Evolutionary conservation across 2,797 vertebrate genomes (phyloP).

Genomic region (Sorex maritimensis): DNA sequence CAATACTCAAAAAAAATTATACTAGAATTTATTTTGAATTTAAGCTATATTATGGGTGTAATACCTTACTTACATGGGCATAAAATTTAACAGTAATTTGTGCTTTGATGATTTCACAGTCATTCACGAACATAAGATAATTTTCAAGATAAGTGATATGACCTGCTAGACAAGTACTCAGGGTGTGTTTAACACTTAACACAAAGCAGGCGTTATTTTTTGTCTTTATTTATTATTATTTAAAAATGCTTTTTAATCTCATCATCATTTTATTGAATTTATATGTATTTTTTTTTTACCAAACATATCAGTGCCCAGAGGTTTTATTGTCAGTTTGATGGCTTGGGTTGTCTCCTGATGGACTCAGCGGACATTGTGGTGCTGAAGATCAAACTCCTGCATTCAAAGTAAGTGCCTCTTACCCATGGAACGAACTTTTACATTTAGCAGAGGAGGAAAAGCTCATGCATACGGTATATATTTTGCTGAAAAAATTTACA

Average conservation of each 20-base stretch:
- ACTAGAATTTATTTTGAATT: conserved; percentile 4
- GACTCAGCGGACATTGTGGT: no score
- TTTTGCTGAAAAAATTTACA: neutral
- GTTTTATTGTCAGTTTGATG: no score
- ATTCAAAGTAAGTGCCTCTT: no score
- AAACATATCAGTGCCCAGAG: no score
- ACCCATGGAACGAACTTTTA: no score
- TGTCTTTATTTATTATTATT: no score
- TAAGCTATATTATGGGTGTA: neutral
- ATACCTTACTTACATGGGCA: neutral
- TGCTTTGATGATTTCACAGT: conserved; percentile 25
- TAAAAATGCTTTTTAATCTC: no score
- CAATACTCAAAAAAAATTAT: neutral
- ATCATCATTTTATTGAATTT: no score
- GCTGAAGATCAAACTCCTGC: no score
- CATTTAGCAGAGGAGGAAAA: neutral
- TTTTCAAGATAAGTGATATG: neutral
- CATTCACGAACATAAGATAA: neutral
- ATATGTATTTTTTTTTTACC: no score
- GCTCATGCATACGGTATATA: neutral
- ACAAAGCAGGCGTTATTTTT: conserved; percentile 13
- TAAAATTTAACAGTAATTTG: neutral
- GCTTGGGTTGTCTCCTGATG: no score
- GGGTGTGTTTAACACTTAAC: neutral
- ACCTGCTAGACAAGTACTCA: neutral